Evolutionary conservation across 2,888 invertebrate genomes (phyloP).

Genomic region (Lithophane semibrunnea): DNA sequence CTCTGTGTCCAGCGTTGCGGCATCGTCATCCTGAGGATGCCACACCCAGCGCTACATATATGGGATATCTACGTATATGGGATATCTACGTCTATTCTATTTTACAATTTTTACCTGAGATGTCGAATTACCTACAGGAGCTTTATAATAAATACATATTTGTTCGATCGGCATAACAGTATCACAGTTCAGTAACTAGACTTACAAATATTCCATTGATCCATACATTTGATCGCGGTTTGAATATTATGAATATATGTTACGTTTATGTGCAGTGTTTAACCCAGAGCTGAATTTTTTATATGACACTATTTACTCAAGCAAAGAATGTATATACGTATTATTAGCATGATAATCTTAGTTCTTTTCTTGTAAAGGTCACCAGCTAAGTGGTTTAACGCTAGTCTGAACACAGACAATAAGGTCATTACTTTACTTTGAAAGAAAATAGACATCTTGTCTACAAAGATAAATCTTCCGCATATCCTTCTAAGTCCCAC

Average conservation of each 20-base stretch:
- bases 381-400: conserved; percentile 17
- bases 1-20: too few relatives aligned
- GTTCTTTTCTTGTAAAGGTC: neutral
- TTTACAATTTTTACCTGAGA: neutral
- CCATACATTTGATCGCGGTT: neutral
- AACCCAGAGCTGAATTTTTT: neutral
- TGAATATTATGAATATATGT: neutral
- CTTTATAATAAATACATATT: neutral
- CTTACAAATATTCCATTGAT: neutral
- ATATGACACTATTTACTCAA: neutral
- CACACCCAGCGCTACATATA: too few relatives aligned
- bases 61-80: too few relatives aligned
- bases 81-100: too few relatives aligned
- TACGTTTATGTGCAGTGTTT: neutral
- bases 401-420: conserved; percentile 19
- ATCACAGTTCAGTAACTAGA: too few relatives aligned
- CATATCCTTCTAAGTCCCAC: conserved; percentile 23
- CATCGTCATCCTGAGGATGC: too few relatives aligned
- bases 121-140: neutral
- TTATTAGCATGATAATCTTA: conserved; percentile 14
- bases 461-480: conserved; percentile 25
- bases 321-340: neutral
- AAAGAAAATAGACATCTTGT: conserved; percentile 11
- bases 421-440: conserved; percentile 8
- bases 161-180: neutral